These are phyloP conservation scores for Probaryconus sp. DNA, from an alignment of 1,140 invertebrate genomes.

Conservation along the genomic window DNA sequence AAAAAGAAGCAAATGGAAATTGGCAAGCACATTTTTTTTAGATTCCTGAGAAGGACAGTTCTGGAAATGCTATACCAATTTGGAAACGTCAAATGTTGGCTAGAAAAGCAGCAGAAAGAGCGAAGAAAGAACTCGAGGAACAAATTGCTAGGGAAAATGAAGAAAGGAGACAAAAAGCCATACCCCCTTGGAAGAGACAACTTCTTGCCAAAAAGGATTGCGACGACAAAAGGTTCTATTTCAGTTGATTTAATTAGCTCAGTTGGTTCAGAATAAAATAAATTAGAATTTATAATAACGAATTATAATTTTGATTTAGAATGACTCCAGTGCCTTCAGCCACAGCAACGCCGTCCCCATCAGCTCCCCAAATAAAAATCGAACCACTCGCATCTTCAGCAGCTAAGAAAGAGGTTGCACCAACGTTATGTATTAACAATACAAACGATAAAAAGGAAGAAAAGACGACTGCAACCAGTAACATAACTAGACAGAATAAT, in stretches of 20 bases:
- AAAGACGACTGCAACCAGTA: slow-evolving; percentile 53
- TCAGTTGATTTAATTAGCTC: not conserved
- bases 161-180: slow-evolving; percentile 88
- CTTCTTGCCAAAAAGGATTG: slow-evolving; percentile 88
- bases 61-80: slow-evolving; percentile 92
- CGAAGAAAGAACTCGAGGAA: slow-evolving; percentile 92
- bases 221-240: slow-evolving; percentile 81
- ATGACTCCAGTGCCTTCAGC: slow-evolving; percentile 27
- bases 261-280: not conserved
- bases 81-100: slow-evolving; percentile 98
- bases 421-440: slow-evolving; percentile 17
- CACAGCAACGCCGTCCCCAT: slow-evolving; percentile 13
- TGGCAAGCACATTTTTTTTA: slow-evolving; percentile 68
- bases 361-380: slow-evolving; percentile 61
- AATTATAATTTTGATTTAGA: slow-evolving; percentile 31
- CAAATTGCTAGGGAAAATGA: slow-evolving; percentile 90
- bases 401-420: slow-evolving; percentile 52
- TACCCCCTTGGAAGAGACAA: slow-evolving; percentile 95
- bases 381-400: slow-evolving; percentile 58
- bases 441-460: slow-evolving; percentile 48
- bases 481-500: slow-evolving; percentile 9
- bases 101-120: slow-evolving; percentile 93
- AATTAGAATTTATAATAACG: not conserved
- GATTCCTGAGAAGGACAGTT: slow-evolving; percentile 92
- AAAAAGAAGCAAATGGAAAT: not conserved